These are phyloP conservation scores for Drosophila pruinosa DNA, from an alignment of 1,140 invertebrate species.

Conservation along the genomic window DNA sequence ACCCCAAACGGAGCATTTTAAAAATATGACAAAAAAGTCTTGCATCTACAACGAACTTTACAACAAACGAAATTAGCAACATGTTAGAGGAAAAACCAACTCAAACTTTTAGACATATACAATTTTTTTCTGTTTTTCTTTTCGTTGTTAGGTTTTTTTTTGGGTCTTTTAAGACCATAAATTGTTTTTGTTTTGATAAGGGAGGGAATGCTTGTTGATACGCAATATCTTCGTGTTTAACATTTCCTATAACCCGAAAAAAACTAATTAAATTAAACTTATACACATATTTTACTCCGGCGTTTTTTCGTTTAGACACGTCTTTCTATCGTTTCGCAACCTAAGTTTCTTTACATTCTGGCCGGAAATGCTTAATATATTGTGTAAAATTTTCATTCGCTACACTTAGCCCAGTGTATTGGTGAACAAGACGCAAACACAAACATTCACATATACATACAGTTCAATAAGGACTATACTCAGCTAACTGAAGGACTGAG, in stretches of 20 bases:
- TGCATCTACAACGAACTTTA: constrained; percentile 41
- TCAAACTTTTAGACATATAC: constrained; percentile 44
- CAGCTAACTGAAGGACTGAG: background rate
- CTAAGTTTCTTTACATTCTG: constrained; percentile 11
- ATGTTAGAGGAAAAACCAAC: constrained; percentile 27
- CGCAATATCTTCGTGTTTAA: constrained; percentile 63
- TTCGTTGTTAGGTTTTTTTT: constrained; percentile 20
- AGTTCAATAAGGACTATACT: constrained; percentile 18
- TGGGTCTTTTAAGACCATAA: no score
- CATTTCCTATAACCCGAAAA: constrained; percentile 56
- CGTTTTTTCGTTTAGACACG: constrained; percentile 21
- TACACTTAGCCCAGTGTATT: constrained; percentile 32
- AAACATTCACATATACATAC: no score
- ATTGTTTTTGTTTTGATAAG: constrained; percentile 33
- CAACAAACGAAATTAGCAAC: constrained; percentile 76
- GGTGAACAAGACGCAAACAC: no score
- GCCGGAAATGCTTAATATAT: constrained; percentile 75
- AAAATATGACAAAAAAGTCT: constrained; percentile 15
- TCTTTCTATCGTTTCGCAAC: constrained; percentile 5
- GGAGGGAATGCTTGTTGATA: background rate
- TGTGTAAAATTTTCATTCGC: constrained; percentile 67
- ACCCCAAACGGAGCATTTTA: constrained; percentile 1
- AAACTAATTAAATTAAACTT: constrained; percentile 81
- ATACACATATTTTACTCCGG: constrained; percentile 64
- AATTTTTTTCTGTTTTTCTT: constrained; percentile 7